Percentiles rank a stretch among this genome's conserved stretches.
Evolutionary conservation across 2,113 vertebrate species (phyloP).

Genomic region (Clupea harengus): DNA sequence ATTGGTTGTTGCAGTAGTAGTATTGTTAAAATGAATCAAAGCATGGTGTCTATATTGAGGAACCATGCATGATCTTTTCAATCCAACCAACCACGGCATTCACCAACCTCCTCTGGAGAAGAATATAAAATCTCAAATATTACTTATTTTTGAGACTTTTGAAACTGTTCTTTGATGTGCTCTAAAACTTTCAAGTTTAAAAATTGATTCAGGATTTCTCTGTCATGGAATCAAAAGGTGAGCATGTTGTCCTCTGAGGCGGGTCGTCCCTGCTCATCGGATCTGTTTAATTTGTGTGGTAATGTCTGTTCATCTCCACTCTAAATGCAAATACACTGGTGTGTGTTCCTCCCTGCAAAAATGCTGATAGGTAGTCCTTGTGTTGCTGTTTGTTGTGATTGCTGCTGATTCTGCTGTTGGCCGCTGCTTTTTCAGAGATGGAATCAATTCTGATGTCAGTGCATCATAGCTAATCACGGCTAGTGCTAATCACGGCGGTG

Average conservation of each 20-base stretch:
- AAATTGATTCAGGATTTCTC: background rate
- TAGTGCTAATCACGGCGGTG: background rate
- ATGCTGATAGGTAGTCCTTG: background rate
- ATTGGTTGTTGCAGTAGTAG: too few relatives aligned
- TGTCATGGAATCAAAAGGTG: background rate
- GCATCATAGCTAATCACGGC: background rate
- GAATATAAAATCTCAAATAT: background rate
- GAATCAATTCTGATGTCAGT: background rate
- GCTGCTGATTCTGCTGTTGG: background rate
- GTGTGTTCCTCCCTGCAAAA: background rate
- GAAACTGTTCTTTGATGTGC: background rate
- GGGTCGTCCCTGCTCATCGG: background rate
- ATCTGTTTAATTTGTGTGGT: slow-evolving; percentile 4
- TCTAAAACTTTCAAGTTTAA: background rate
- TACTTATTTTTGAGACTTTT: background rate
- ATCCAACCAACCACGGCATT: background rate
- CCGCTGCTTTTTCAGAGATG: background rate
- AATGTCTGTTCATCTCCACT: slow-evolving; percentile 1
- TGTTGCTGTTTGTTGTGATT: background rate
- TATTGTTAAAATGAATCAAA: too few relatives aligned
- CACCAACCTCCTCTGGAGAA: background rate
- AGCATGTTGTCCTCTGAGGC: background rate
- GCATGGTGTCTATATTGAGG: too few relatives aligned
- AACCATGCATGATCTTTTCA: too few relatives aligned
- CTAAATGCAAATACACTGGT: slow-evolving; percentile 36